Evolutionary conservation across 1,140 invertebrate species (phyloP).

Genomic region (Pogonus chalceus): DNA sequence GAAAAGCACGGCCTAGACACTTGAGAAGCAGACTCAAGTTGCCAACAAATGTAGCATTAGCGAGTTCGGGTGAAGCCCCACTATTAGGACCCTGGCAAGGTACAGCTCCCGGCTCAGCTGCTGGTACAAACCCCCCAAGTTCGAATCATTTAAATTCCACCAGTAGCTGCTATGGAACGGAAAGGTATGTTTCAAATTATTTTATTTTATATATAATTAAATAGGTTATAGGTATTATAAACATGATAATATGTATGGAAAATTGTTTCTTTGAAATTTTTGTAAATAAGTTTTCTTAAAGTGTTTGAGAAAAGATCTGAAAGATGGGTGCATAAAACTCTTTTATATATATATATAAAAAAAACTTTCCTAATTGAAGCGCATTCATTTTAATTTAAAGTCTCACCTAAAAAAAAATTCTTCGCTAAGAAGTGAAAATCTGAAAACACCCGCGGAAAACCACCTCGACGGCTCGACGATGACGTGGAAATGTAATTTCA

Average conservation of each 20-base stretch:
- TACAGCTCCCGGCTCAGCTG: constrained; percentile 47
- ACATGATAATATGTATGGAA: no score
- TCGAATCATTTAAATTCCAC: constrained; percentile 52
- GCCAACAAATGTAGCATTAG: constrained; percentile 39
- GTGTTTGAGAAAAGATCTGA: no score
- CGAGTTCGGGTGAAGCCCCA: constrained; percentile 47
- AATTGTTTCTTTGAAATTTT: constrained; percentile 24
- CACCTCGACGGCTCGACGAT: no score
- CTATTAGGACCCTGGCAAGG: constrained; percentile 41
- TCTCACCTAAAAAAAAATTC: neutral
- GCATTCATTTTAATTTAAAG: constrained; percentile 5
- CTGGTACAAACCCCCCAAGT: constrained; percentile 45
- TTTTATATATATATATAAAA: neutral
- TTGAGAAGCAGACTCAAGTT: constrained; percentile 55
- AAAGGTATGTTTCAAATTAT: constrained; percentile 45
- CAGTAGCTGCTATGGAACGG: constrained; percentile 53
- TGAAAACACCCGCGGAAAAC: neutral
- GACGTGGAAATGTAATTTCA: neutral
- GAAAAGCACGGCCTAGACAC: constrained; percentile 53
- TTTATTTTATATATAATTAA: constrained; percentile 24
- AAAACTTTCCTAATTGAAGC: constrained; percentile 2
- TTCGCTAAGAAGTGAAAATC: neutral
- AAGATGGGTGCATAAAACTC: neutral
- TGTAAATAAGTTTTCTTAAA: neutral
- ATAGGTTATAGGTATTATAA: constrained; percentile 25